Conservation (phyloP, 2,888 invertebrate genomes). For the Phania funesta region DNA sequence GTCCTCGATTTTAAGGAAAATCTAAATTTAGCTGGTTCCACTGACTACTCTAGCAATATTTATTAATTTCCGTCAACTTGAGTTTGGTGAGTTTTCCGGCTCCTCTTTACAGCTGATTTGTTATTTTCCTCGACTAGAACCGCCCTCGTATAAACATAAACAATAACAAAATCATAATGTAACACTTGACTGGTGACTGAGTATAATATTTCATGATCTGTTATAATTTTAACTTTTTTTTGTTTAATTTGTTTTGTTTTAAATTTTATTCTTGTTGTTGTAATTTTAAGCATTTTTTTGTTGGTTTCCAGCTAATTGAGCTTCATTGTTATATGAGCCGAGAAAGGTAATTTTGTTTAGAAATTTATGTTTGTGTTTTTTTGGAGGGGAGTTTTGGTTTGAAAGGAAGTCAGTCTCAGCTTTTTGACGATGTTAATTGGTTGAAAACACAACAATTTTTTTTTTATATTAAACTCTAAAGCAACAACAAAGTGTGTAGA, state of each 20-base stretch:
- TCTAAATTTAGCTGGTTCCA: too few relatives aligned
- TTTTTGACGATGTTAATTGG: constrained; percentile 9
- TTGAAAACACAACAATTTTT: too few relatives aligned
- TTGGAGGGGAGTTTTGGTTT: not conserved
- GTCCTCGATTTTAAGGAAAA: not conserved
- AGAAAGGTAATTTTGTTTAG: constrained; percentile 36
- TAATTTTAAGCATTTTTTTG: constrained; percentile 4
- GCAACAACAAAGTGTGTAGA: too few relatives aligned
- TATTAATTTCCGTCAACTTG: too few relatives aligned
- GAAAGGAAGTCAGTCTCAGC: constrained; percentile 38
- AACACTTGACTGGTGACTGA: constrained; percentile 58
- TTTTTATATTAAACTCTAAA: too few relatives aligned
- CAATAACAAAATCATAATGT: constrained; percentile 28
- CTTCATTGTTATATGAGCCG: constrained; percentile 55
- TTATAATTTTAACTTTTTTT: constrained; percentile 42
- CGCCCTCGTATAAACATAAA: not conserved
- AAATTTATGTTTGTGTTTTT: constrained; percentile 10
- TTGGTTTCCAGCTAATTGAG: constrained; percentile 25
- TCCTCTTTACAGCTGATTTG: too few relatives aligned
- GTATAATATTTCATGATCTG: constrained; percentile 49
- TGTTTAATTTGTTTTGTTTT: constrained; percentile 26
- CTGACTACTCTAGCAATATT: too few relatives aligned
- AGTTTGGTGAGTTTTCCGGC: too few relatives aligned
- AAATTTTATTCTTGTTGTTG: constrained; percentile 10
- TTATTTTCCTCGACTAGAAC: not conserved